Base-by-base conservation (phyloP, 2,888 invertebrate species). In the Zaprionus obscuricornis region DNA sequence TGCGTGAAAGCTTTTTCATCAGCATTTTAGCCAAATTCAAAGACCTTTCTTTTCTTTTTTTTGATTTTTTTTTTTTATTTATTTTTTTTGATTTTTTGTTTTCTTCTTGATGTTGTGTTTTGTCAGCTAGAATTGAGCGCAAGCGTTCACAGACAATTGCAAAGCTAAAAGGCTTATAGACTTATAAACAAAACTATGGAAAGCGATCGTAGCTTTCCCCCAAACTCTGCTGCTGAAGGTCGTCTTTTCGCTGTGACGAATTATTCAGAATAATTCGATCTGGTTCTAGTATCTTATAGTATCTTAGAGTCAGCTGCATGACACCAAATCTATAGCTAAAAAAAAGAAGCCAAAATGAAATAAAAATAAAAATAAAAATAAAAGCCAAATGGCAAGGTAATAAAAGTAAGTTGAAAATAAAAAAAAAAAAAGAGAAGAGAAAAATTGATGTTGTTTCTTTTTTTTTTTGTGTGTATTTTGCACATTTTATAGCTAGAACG, bases 131-230 rank as follows among this genome's bases (percentile, higher is more conserved):
- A 85, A 81, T 85, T 85, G 75, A 62, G 79, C 75, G 62, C 79
- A 83, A 60, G 62, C 60, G 40, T 29, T 56, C 45, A 22, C 69
- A n/a, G n/a, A 83, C 81, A 78, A 78, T 78, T 78, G 74, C 71
- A 78, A 63, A 78, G 75, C 83, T 81, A 81, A 81, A 81, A 85
- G 83, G 81, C 76, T 81, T 81, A 85, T 55, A 37, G 62, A 42
- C 83, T 81, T 81, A 83, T 24, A 5, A 20, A 10, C 13, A 13
- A 18, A 14, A 16, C 16, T 29, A 22, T 45, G 65, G 60, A 66
- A 76, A 79, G 81, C 65, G 59, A 11, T 52, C 51, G 64, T 57
- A 70, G 74, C 81, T 82, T 82, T 82, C 75, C 68, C 78, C 39
- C 57, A 26, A n/a, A 31, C 57, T 47, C 62, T 55, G 55, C 47